phyloP scores from a whole-genome alignment of 2,888 invertebrate genomes.

The Lepeophtheirus nordmannii region DNA sequence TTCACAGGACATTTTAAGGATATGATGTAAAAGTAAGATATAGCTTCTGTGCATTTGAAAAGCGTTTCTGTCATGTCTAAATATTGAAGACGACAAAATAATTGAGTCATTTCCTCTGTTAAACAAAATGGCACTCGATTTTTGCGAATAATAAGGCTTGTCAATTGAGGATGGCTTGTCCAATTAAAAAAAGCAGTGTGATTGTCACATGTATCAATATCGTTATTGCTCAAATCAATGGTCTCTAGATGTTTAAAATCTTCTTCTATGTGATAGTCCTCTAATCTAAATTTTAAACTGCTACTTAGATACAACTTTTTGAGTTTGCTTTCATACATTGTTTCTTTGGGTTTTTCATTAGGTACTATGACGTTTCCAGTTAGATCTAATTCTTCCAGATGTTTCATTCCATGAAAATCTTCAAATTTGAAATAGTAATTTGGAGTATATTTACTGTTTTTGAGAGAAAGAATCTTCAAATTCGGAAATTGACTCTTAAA shows the following conservation, averaged over 20 bases:
- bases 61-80: neutral
- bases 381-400: neutral
- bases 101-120: neutral
- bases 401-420: neutral
- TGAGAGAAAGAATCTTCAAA: neutral
- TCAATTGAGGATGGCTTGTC: neutral
- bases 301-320: neutral
- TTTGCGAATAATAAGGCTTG: neutral
- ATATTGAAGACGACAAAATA: neutral
- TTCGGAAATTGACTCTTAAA: neutral
- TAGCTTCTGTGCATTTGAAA: neutral
- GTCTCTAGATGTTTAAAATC: neutral
- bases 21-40: neutral
- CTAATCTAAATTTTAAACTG: neutral
- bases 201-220: neutral
- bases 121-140: neutral
- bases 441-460: neutral
- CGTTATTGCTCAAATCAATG: neutral
- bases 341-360: too few relatives aligned
- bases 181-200: neutral
- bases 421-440: neutral
- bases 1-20: neutral
- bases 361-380: neutral
- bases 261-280: neutral
- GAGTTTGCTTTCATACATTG: neutral